Conservation (phyloP, 2,888 invertebrate species). For the Plebejus anna region DNA sequence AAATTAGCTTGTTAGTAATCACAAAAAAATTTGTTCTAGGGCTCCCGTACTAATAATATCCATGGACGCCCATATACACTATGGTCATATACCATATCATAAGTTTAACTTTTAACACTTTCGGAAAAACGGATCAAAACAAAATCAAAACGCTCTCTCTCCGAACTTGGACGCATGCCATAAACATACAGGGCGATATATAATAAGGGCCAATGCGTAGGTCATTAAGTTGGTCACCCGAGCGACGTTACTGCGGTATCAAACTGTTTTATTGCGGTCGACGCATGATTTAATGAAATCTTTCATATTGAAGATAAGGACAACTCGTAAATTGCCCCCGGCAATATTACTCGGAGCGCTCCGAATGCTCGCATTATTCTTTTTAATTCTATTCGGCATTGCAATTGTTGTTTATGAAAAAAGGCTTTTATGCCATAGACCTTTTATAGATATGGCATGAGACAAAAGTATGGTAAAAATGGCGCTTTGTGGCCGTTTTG, state of each 20-base stretch:
- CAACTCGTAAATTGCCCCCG: conserved; percentile 59
- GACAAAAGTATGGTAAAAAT: no score
- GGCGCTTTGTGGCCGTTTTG: no score
- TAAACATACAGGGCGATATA: conserved; percentile 16
- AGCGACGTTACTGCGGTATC: conserved; percentile 68
- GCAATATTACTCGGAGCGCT: conserved; percentile 57
- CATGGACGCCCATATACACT: no score
- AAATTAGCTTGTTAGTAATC: no score
- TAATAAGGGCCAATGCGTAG: conserved; percentile 43
- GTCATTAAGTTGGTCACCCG: conserved; percentile 73
- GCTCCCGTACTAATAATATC: no score
- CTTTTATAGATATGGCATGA: no score
- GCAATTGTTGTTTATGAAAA: background rate
- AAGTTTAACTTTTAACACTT: no score
- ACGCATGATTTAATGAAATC: conserved; percentile 78
- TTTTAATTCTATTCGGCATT: conserved; percentile 13
- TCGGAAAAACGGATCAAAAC: background rate
- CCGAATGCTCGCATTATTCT: conserved; percentile 28
- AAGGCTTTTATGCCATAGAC: background rate
- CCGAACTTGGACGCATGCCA: background rate
- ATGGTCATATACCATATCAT: no score
- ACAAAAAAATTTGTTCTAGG: no score
- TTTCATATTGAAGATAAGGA: conserved; percentile 75
- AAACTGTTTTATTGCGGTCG: conserved; percentile 75
- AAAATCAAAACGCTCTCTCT: background rate